These are phyloP conservation scores for Amphiprion ocellaris DNA, from an alignment of 2,113 vertebrate species.

Conservation along the genomic window DNA sequence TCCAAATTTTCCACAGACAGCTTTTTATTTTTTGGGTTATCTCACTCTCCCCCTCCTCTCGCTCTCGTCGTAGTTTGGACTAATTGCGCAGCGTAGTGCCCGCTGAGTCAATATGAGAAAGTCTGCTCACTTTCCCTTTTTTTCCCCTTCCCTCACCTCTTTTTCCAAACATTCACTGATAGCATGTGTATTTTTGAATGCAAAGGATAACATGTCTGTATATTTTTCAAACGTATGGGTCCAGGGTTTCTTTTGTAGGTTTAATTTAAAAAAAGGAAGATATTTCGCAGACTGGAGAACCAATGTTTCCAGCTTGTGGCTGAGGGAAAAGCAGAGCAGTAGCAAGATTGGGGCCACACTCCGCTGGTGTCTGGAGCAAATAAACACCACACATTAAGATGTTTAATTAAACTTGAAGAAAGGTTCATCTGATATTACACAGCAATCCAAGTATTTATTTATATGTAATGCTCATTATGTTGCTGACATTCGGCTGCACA, in stretches of 20 bases:
- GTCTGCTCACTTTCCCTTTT: constrained; percentile 69
- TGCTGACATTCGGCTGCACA: constrained; percentile 4
- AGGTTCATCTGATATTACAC: constrained; percentile 54
- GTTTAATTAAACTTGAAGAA: constrained; percentile 67
- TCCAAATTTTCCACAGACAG: constrained; percentile 85
- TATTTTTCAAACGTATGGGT: constrained; percentile 75
- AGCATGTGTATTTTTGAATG: constrained; percentile 82
- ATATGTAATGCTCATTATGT: constrained; percentile 17
- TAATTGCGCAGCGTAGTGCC: constrained; percentile 76
- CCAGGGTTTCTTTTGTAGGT: constrained; percentile 68
- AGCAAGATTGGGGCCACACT: constrained; percentile 52
- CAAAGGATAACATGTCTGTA: constrained; percentile 82
- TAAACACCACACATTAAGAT: constrained; percentile 66
- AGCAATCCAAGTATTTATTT: constrained; percentile 61
- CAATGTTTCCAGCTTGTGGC: constrained; percentile 75
- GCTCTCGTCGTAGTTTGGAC: constrained; percentile 68
- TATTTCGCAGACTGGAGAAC: constrained; percentile 55
- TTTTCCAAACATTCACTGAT: constrained; percentile 80
- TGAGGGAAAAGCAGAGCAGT: constrained; percentile 52
- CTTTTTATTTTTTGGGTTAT: constrained; percentile 84
- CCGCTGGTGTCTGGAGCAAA: constrained; percentile 55
- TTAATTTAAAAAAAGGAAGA: constrained; percentile 80
- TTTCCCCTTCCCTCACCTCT: constrained; percentile 54
- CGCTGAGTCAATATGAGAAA: constrained; percentile 74
- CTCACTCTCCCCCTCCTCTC: constrained; percentile 65